Conservation (phyloP, 2,888 invertebrate genomes). For the Seira musarum region DNA sequence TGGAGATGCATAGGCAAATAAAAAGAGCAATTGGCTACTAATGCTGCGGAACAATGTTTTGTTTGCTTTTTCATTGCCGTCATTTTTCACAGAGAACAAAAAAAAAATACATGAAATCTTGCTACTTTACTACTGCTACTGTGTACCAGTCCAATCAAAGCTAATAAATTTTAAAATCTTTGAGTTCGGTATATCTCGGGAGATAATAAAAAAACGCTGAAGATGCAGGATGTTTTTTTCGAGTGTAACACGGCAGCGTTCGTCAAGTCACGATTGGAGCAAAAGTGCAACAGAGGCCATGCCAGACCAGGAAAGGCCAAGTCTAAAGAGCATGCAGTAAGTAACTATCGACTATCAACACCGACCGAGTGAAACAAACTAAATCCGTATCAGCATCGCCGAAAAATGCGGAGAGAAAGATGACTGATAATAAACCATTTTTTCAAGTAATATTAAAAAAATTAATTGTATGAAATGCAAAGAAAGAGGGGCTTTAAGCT, state of each 20-base stretch:
- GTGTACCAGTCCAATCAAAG: conserved; percentile 47
- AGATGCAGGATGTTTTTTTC: neutral
- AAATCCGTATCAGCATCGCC: conserved; percentile 6
- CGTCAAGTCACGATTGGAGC: conserved; percentile 49
- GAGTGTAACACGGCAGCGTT: conserved; percentile 59
- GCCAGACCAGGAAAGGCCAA: conserved; percentile 25
- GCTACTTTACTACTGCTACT: conserved; percentile 57
- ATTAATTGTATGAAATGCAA: conserved; percentile 10
- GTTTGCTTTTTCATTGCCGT: conserved; percentile 22
- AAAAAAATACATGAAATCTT: conserved; percentile 15
- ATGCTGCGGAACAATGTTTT: conserved; percentile 20
- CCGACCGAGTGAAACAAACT: conserved; percentile 23
- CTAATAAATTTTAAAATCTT: conserved; percentile 55
- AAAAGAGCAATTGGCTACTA: conserved; percentile 6
- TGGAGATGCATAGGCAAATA: conserved; percentile 12
- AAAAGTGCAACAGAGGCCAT: conserved; percentile 35
- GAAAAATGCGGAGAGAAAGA: conserved; percentile 2
- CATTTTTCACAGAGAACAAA: conserved; percentile 11
- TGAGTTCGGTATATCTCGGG: conserved; percentile 7
- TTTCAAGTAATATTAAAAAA: conserved; percentile 3
- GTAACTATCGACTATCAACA: conserved; percentile 43
- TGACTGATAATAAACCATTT: conserved; percentile 13
- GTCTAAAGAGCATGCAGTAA: too few species aligned
- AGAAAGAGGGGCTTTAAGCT: neutral
- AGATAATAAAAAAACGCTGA: conserved; percentile 8